Percentiles rank a stretch among this genome's conserved stretches.
phyloP scores from a whole-genome alignment of 2,888 invertebrate species.

The Pterobdella sp. region DNA sequence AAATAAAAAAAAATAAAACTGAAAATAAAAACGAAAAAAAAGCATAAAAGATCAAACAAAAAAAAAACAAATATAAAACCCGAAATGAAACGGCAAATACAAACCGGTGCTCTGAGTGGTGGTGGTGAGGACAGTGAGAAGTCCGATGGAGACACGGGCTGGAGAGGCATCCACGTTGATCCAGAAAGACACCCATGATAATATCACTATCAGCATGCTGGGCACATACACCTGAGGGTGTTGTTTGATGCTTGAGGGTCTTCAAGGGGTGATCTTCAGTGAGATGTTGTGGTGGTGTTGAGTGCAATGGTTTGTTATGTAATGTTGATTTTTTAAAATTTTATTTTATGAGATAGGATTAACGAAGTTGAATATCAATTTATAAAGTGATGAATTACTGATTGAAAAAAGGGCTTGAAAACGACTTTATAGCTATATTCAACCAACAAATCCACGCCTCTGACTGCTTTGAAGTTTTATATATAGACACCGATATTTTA shows the following conservation, averaged over 20 bases:
- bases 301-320: too few species aligned
- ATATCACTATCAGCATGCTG: constrained; percentile 35
- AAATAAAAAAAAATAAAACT: background rate
- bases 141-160: constrained; percentile 74
- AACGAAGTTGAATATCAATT: too few species aligned
- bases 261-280: too few species aligned
- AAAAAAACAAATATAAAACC: background rate
- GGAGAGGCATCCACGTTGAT: constrained; percentile 64
- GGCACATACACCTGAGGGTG: constrained; percentile 36
- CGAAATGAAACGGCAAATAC: background rate
- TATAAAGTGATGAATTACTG: too few species aligned
- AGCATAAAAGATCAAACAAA: background rate
- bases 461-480: too few species aligned
- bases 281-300: too few species aligned
- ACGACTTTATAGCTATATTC: too few species aligned
- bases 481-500: too few species aligned
- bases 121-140: constrained; percentile 31
- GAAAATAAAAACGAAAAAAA: background rate
- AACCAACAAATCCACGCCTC: too few species aligned
- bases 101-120: constrained; percentile 61
- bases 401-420: too few species aligned
- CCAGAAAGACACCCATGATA: constrained; percentile 67
- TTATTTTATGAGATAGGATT: too few species aligned
- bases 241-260: background rate
- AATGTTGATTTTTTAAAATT: too few species aligned